Evolutionary conservation across 2,888 invertebrate species (phyloP).

Genomic region (Eupithecia subumbrata): DNA sequence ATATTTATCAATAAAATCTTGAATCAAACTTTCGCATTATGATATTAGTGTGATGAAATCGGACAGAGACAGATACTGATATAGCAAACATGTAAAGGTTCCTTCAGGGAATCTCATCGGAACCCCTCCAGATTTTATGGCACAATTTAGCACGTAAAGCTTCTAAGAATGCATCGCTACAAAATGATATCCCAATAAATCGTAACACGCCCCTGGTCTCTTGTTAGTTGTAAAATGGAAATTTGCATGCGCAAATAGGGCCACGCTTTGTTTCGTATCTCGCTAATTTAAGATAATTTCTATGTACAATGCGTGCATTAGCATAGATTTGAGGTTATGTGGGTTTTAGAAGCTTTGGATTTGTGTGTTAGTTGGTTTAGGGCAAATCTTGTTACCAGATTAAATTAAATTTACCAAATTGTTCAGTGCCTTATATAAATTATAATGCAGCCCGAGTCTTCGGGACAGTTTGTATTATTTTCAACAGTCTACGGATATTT

Average conservation of each 20-base stretch:
- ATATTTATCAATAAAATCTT: too few relatives aligned
- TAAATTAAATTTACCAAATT: neutral
- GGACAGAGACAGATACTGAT: neutral
- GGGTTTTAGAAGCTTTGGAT: neutral
- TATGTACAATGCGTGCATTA: conserved; percentile 10
- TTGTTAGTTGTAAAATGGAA: conserved; percentile 15
- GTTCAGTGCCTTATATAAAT: neutral
- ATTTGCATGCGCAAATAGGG: conserved; percentile 37
- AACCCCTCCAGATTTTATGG: neutral
- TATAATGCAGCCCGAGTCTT: too few relatives aligned
- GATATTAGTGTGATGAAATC: too few relatives aligned
- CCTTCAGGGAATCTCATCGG: neutral
- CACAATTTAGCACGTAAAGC: neutral
- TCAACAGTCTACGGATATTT: neutral
- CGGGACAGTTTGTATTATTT: neutral
- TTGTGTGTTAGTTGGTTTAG: neutral
- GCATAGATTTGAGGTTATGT: conserved; percentile 5
- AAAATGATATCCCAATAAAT: neutral
- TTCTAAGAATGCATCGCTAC: neutral
- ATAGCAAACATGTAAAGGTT: neutral
- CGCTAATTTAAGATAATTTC: conserved; percentile 28
- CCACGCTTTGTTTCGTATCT: conserved; percentile 27
- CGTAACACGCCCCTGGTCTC: neutral
- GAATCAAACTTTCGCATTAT: too few relatives aligned
- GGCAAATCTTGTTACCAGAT: neutral